Conservation (phyloP, 2,888 invertebrate species). For the Leucoptera coffeella region DNA sequence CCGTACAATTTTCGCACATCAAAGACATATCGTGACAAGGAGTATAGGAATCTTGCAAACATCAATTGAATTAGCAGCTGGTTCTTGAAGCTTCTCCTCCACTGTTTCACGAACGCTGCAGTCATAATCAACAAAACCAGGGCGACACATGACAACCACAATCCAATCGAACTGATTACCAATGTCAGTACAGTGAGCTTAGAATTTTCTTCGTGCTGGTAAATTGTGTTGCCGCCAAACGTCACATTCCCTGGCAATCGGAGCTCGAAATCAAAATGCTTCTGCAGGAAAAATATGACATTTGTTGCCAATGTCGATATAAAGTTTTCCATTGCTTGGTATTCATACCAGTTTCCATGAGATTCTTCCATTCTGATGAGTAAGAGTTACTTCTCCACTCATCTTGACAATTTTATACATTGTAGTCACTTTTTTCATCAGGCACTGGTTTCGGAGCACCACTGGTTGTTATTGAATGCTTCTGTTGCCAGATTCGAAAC, state of each 20-base stretch:
- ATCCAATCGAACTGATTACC: slow-evolving; percentile 18
- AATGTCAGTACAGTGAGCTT: slow-evolving; percentile 12
- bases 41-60: slow-evolving; percentile 23
- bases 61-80: slow-evolving; percentile 32
- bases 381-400: no score
- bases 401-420: no score
- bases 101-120: slow-evolving; percentile 22
- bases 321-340: no score
- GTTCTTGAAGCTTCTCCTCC: slow-evolving; percentile 30
- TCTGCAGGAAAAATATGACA: no score
- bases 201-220: slow-evolving; percentile 9
- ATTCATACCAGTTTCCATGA: no score
- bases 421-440: no score
- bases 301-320: no score
- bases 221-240: slow-evolving; percentile 11
- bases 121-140: slow-evolving; percentile 21
- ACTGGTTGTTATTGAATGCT: no score
- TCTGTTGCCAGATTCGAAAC: no score
- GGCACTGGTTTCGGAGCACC: no score
- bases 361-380: no score
- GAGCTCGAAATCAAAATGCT: no score
- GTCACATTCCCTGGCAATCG: not conserved
- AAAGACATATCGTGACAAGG: slow-evolving; percentile 16
- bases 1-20: slow-evolving; percentile 13
- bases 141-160: slow-evolving; percentile 16